Evolutionary conservation across 1,140 invertebrate genomes (phyloP).

Genomic region (Lepidurus packardi): DNA sequence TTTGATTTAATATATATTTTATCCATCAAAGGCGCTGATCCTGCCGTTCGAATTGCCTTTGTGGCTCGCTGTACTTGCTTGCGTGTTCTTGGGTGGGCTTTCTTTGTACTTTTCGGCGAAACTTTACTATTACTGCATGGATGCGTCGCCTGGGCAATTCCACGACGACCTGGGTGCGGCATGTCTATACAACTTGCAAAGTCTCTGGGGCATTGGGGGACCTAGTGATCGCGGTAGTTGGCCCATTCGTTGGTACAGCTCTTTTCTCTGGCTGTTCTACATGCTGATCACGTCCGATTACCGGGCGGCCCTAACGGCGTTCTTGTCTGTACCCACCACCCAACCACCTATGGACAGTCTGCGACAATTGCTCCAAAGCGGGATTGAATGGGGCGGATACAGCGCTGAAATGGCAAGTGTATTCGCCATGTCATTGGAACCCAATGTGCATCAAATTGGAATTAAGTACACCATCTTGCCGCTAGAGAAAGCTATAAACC

Average conservation of each 20-base stretch:
- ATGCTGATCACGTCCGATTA: slow-evolving; percentile 22
- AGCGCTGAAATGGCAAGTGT: background rate
- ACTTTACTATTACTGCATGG: background rate
- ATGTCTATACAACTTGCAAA: slow-evolving; percentile 36
- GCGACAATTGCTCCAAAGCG: slow-evolving; percentile 19
- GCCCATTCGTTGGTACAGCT: background rate
- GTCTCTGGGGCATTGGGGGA: slow-evolving; percentile 25
- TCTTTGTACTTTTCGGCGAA: background rate
- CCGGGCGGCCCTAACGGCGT: slow-evolving; percentile 24
- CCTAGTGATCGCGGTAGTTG: slow-evolving; percentile 15
- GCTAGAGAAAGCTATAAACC: background rate
- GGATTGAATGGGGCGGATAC: background rate
- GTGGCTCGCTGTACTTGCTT: slow-evolving; percentile 33
- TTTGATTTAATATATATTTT: background rate
- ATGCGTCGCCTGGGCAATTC: slow-evolving; percentile 25
- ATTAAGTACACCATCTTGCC: background rate
- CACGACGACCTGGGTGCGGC: slow-evolving; percentile 30
- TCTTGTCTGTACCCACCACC: slow-evolving; percentile 23
- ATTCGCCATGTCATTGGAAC: background rate
- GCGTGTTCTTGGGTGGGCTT: slow-evolving; percentile 30
- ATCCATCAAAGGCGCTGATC: background rate
- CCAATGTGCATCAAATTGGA: background rate
- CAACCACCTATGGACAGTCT: slow-evolving; percentile 17
- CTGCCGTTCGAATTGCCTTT: slow-evolving; percentile 28
- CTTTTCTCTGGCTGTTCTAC: slow-evolving; percentile 19